Conservation (phyloP, 2,888 invertebrate genomes). For the Pammene fasciana region DNA sequence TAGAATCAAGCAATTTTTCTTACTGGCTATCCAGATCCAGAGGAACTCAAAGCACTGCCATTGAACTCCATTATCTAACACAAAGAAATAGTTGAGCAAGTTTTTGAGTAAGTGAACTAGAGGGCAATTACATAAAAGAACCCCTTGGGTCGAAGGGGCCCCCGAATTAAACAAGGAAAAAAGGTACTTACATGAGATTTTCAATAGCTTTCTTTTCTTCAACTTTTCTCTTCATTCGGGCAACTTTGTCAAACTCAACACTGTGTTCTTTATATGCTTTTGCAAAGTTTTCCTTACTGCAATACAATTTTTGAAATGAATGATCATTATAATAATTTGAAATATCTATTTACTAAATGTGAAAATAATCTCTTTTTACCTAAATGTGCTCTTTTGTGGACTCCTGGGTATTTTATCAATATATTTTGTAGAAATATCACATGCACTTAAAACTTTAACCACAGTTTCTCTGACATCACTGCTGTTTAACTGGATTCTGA, state of each 20-base stretch:
- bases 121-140: no score
- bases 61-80: no score
- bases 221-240: conserved; percentile 68
- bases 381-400: conserved; percentile 53
- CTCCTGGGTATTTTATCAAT: conserved; percentile 87
- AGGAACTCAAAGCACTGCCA: no score
- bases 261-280: conserved; percentile 67
- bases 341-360: background rate
- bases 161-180: no score
- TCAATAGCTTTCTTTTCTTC: conserved; percentile 65
- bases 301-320: conserved; percentile 43
- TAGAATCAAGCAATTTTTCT: no score
- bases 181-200: conserved; percentile 72
- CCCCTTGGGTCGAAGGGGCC: no score
- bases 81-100: no score
- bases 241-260: conserved; percentile 67
- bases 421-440: conserved; percentile 93
- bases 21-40: no score
- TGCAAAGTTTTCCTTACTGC: conserved; percentile 59
- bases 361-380: conserved; percentile 52
- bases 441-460: conserved; percentile 89
- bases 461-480: conserved; percentile 88
- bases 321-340: background rate
- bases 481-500: conserved; percentile 88
- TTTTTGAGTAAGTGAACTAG: no score